A percentile compares a stretch with the other conserved stretches of the same genome.
Conservation (phyloP, 2,888 invertebrate genomes). For the Drosophila mimetica region DNA sequence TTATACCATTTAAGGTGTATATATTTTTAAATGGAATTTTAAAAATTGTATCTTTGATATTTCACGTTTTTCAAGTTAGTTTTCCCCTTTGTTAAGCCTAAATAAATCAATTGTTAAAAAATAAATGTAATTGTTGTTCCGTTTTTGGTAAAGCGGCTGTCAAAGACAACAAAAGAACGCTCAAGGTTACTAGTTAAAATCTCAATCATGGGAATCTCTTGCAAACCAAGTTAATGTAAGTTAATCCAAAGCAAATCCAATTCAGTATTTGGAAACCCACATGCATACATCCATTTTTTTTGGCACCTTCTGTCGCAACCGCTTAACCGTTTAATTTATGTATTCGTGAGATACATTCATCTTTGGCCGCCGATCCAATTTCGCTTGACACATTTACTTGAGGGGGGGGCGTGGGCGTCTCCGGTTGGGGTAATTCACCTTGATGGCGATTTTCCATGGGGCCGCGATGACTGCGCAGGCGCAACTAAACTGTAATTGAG, state of each 20-base stretch:
- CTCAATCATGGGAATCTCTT: neutral
- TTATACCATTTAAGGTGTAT: too few species aligned
- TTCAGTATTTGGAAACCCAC: constrained; percentile 2
- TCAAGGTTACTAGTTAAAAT: neutral
- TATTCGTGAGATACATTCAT: constrained; percentile 19
- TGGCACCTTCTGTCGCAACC: constrained; percentile 19
- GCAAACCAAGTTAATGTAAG: neutral
- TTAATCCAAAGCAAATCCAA: neutral
- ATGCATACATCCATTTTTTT: constrained; percentile 10
- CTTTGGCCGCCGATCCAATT: constrained; percentile 17
- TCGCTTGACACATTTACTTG: constrained; percentile 36
- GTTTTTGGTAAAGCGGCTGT: neutral
- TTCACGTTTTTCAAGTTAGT: too few species aligned
- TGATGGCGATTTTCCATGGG: constrained; percentile 39
- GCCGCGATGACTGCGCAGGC: constrained; percentile 45
- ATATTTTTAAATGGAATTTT: too few species aligned
- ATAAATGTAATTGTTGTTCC: neutral
- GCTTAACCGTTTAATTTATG: constrained; percentile 13
- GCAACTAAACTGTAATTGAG: constrained; percentile 61
- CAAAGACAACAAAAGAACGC: neutral
- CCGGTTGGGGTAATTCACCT: constrained; percentile 37
- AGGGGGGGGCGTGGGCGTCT: constrained; percentile 9
- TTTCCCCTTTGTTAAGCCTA: too few species aligned
- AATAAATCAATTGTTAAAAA: too few species aligned
- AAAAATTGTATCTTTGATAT: too few species aligned